Percentiles rank a stretch among this genome's conserved stretches.
Evolutionary conservation across 2,797 vertebrate species (phyloP).

Genomic region (Protonibea diacanthus): DNA sequence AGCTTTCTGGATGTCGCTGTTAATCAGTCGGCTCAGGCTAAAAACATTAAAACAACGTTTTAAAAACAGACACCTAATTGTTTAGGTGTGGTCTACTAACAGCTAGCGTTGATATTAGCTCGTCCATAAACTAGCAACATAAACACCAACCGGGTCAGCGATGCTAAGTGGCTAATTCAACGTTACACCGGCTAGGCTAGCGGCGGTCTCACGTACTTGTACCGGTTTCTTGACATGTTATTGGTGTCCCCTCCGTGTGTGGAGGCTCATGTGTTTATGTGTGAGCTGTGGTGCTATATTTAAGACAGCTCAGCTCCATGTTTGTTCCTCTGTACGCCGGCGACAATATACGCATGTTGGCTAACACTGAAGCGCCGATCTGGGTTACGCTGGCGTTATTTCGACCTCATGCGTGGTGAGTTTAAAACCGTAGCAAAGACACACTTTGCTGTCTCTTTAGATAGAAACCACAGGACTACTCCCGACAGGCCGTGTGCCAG

Average conservation of each 20-base stretch:
- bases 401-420: too few relatives aligned
- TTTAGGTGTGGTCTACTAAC: neutral
- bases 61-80: neutral
- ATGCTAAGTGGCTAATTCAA: slow-evolving; percentile 26
- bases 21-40: neutral
- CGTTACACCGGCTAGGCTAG: neutral
- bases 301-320: neutral
- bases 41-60: neutral
- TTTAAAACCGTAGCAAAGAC: neutral
- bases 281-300: too few relatives aligned
- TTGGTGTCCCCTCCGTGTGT: neutral
- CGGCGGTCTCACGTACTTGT: too few relatives aligned
- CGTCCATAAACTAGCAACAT: neutral
- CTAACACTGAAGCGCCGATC: too few relatives aligned
- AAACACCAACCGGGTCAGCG: neutral
- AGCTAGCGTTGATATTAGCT: neutral
- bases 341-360: neutral
- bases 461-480: neutral
- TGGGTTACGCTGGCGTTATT: neutral
- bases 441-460: neutral
- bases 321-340: too few relatives aligned
- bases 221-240: neutral
- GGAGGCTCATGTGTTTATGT: neutral
- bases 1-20: neutral
- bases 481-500: neutral